A percentile compares a stretch with the other conserved stretches of the same genome.
These are phyloP conservation scores for Pentamera pediparva DNA, from an alignment of 53 echinoderm and acorn worm species.

Conservation along the genomic window DNA sequence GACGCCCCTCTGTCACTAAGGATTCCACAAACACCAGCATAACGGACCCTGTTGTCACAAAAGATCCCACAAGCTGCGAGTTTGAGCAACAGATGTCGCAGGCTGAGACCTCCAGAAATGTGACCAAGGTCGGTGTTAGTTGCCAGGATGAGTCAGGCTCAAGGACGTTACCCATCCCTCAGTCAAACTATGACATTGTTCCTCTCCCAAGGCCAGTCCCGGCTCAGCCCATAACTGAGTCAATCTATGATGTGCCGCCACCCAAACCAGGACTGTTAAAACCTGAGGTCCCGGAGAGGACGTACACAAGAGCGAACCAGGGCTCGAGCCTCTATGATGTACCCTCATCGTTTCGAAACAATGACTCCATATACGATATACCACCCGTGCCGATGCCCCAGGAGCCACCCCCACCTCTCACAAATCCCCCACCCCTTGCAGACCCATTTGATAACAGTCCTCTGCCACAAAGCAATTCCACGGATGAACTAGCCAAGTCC, in stretches of 20 bases:
- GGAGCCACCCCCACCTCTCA: neutral
- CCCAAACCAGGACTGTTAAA: constrained; percentile 1
- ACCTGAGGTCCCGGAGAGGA: constrained; percentile 14
- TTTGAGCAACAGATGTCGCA: constrained; percentile 49
- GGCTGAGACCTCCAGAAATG: neutral
- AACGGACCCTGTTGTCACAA: constrained; percentile 18
- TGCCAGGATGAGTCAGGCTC: neutral
- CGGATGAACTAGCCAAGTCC: constrained; percentile 82
- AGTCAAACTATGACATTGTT: constrained; percentile 31
- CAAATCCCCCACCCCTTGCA: neutral
- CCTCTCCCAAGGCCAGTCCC: constrained; percentile 32
- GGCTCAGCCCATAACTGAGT: constrained; percentile 19
- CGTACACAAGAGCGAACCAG: constrained; percentile 14
- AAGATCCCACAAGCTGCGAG: constrained; percentile 45
- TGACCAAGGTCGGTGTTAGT: no score
- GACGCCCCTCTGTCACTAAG: neutral
- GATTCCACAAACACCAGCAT: constrained; percentile 27
- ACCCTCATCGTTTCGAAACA: neutral
- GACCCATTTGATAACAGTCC: neutral
- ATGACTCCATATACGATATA: constrained; percentile 21
- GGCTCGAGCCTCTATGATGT: constrained; percentile 18
- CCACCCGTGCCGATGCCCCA: constrained; percentile 16
- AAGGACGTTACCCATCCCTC: neutral
- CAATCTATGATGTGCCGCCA: constrained; percentile 50
- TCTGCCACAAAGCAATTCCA: constrained; percentile 59